Evolutionary conservation across 2,113 vertebrate genomes (phyloP), one percentile per base, ranked within the genome.

Genomic region (Hydrochoerus hydrochaeris): DNA sequence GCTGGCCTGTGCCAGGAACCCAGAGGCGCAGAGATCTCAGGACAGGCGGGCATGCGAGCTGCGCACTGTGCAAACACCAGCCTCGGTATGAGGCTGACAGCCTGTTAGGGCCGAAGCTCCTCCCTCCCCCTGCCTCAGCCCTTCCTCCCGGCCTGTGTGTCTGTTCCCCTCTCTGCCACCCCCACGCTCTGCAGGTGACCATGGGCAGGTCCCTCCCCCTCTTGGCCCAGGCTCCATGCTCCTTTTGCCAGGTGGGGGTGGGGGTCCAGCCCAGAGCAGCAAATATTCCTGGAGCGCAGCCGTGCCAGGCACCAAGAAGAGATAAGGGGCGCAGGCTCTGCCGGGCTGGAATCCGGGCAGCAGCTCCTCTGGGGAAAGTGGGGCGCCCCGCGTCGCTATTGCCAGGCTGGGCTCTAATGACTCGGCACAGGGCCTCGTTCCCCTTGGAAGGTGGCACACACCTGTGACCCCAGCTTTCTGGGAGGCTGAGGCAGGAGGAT

Each of bases 301-400:
- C 19, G 82, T 60, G 84, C 97, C 95, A 69, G 95, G 97, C 86
- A 49, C 93, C 0, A 62, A 28, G 63, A 58, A 0, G 26, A 95
- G 97, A 95, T 97, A 95, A 93, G 84, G n/a, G 44, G 80, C 62
- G 32, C 94, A 19, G 54, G 9, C 58, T 82, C 69, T 89, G 85
- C 87, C 69, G 4, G 75, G 17, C 46, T 80, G 77, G 77, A 35
- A 49, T 78, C 24, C 35, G 5, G 8, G 85, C 63, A 13, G 16
- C 7, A 0, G 28, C 28, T 46, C 4, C 30, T 24, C 19, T 22
- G 41, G 32, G 84, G 30, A 49, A 22, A 69, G 44, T 16, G 20
- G 62, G 44, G 30, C 7, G 11, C 28, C 84, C 17, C 11, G 38
- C 28, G 1, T 65, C 2, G 16, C 9, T 35, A 20, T 22, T 5